Evolutionary conservation across 2,113 vertebrate genomes (phyloP), one percentile per base, ranked within the genome.

Genomic region (Azemiops feae): DNA sequence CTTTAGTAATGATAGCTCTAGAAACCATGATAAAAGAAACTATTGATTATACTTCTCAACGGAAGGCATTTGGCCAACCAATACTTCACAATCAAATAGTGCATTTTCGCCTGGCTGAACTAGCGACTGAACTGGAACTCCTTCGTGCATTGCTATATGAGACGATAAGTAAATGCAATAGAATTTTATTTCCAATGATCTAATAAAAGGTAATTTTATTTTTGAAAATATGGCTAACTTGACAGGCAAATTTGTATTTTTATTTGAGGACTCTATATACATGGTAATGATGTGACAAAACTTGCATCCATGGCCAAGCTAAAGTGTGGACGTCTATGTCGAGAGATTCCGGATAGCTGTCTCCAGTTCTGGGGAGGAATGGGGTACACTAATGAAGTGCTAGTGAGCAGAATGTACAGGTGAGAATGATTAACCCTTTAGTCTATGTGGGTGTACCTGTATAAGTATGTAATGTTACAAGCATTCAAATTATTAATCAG

Each of bases 281-380:
- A 97, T 94, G 98, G 98, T 64, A 98, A 98, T 0, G 98, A 99
- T 93, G 98, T 98, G 94, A 99, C 99, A 91, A 98, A 98, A 95
- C 93, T 99, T 94, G 98, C 98, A 8, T 99, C 98, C 74, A 99
- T 99, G 98, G 98, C 98, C 81, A 99, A 99, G 95, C 93, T 99
- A 87, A 99, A 99, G 95, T 98, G 93, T 0, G 98, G 98, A 3
- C 98, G 97, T 0, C 95, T 99, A 92, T 95, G 96, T 20, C 96
- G 98, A 45, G 98, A 99, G 55, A 14, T 99, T 90, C 93, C 97
- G 0, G 98, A 99, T 81, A 97, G 97, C 96, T 99, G 98, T 95
- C 98, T 99, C 7, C 98, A 99, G 97, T 99, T 97, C 93, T 99
- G 99, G 98, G 99, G 98, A 95, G 98, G 98, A 92, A 99, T 98